Percentiles rank a stretch among this genome's conserved stretches.
Evolutionary conservation across 2,888 invertebrate species (phyloP).

Genomic region (Eudasyphora cyanicolor): DNA sequence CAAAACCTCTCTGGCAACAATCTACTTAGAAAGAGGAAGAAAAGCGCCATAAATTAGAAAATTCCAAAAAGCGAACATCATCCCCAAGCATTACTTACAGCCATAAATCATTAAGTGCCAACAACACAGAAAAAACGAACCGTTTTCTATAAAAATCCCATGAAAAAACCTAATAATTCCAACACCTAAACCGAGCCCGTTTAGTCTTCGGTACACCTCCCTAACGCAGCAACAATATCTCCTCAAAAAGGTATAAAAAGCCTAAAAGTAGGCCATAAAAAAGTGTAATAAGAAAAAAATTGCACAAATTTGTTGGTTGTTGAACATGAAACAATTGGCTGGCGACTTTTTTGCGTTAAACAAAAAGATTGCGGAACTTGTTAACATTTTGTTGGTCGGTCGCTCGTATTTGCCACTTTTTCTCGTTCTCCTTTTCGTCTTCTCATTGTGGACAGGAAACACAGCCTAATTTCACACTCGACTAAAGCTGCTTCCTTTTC

Average conservation of each 20-base stretch:
- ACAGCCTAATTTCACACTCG: slow-evolving; percentile 34
- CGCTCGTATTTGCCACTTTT: neutral
- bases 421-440: neutral
- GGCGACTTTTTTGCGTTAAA: neutral
- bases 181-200: slow-evolving; percentile 30
- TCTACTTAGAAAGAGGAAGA: neutral
- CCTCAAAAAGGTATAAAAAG: neutral
- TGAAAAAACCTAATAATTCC: slow-evolving; percentile 33
- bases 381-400: slow-evolving; percentile 1
- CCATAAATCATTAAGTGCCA: slow-evolving; percentile 46
- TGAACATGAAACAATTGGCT: slow-evolving; percentile 1
- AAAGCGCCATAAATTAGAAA: slow-evolving; percentile 36
- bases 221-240: neutral
- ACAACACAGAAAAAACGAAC: neutral
- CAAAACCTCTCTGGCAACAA: neutral
- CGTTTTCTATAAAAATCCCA: neutral
- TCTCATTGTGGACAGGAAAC: neutral
- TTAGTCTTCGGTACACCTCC: neutral
- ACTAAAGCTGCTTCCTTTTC: slow-evolving; percentile 15
- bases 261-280: slow-evolving; percentile 31
- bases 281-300: neutral
- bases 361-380: slow-evolving; percentile 2
- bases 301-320: slow-evolving; percentile 8
- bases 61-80: neutral
- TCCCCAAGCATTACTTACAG: too few species aligned